These are phyloP conservation scores for Anguilla megastoma DNA, from an alignment of 2,797 vertebrate species.

Conservation along the genomic window DNA sequence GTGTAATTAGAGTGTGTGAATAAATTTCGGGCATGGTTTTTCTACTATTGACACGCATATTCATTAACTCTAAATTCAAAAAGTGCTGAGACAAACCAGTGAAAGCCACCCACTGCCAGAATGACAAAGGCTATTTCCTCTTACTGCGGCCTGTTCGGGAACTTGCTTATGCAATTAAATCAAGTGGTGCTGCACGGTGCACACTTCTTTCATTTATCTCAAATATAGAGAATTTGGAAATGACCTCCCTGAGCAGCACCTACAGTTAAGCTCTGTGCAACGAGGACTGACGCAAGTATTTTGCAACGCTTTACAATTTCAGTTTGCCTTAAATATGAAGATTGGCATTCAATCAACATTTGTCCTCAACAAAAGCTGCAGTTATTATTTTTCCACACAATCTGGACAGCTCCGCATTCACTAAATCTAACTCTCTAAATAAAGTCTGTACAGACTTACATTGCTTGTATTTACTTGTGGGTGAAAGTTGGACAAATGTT, in stretches of 20 bases:
- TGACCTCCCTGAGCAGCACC: not conserved
- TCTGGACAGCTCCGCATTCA: too few species aligned
- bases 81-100: not conserved
- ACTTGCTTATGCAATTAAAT: too few species aligned
- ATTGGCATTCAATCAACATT: not conserved
- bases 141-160: too few species aligned
- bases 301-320: too few species aligned
- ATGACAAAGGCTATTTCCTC: not conserved
- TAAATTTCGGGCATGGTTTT: not conserved
- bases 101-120: not conserved
- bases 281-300: too few species aligned
- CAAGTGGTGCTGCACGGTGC: too few species aligned
- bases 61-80: not conserved
- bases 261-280: too few species aligned
- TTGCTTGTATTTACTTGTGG: not conserved
- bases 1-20: conserved; percentile 20
- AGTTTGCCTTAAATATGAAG: too few species aligned
- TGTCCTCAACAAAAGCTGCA: not conserved
- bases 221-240: too few species aligned
- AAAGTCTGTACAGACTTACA: not conserved
- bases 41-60: not conserved
- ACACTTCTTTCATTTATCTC: too few species aligned
- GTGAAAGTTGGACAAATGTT: not conserved
- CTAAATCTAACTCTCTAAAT: too few species aligned
- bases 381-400: too few species aligned